Conservation (phyloP, 2,797 vertebrate genomes). For the Microchirus variegatus region DNA sequence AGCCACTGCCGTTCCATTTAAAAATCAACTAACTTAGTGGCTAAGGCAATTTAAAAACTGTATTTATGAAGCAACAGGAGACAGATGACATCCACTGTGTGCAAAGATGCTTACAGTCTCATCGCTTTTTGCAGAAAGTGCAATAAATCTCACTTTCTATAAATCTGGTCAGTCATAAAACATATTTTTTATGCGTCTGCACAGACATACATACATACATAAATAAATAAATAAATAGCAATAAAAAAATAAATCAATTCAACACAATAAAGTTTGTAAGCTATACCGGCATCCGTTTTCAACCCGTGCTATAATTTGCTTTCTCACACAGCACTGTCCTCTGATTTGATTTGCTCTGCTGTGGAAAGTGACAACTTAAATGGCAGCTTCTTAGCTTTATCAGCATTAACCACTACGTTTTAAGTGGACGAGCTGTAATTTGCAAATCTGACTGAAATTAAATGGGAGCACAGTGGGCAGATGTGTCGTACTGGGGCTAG, state of each 20-base stretch:
- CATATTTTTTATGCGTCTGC: neutral
- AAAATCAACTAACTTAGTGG: conserved; percentile 19
- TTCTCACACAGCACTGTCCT: neutral
- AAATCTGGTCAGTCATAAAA: conserved; percentile 16
- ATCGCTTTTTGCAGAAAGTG: conserved; percentile 16
- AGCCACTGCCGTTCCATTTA: neutral
- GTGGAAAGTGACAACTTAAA: conserved; percentile 5
- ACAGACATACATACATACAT: conserved; percentile 8
- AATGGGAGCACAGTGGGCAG: conserved; percentile 17
- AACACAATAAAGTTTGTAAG: neutral
- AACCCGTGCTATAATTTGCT: neutral
- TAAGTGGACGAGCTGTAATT: conserved; percentile 28
- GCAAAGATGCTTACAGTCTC: conserved; percentile 22
- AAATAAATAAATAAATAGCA: conserved; percentile 5
- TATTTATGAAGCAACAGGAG: conserved; percentile 31
- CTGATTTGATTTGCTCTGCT: conserved; percentile 6
- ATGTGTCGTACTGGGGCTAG: conserved; percentile 17
- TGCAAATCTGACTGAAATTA: conserved; percentile 24
- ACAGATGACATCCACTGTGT: conserved; percentile 28
- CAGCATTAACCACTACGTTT: conserved; percentile 11
- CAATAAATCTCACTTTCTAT: conserved; percentile 25
- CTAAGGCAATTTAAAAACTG: conserved; percentile 44
- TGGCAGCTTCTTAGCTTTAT: neutral
- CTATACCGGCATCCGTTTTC: neutral
- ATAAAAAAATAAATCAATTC: neutral